Evolutionary conservation across 1,140 invertebrate species (phyloP), one percentile per base, ranked within the genome.

Genomic region (Paracyclopina nana): DNA sequence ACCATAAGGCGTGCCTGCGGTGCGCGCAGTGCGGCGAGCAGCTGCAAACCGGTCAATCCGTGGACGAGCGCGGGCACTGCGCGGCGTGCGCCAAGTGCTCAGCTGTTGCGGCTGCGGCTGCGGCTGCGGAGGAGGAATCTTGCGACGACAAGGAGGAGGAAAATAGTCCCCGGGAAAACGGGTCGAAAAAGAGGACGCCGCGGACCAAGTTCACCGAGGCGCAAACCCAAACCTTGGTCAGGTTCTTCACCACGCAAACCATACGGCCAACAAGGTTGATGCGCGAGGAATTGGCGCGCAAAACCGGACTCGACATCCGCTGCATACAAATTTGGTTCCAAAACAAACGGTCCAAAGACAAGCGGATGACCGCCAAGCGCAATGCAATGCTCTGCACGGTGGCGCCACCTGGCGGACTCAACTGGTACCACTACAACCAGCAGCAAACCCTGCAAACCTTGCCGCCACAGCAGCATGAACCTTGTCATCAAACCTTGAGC

Each of bases 171-270:
- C 71, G 92, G 91, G 91, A 34, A 97, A 97, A 70, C 86, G 92
- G 68, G 66, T 92, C 61, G 87, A 92, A 97, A 66, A 68, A 91
- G 63, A 70, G 92, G 46, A 92, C 92, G 0, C 94, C 94, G 2
- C 72, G 94, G 52, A 98, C 94, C 24, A 98, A 92, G 53, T 98
- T 98, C 65, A 98, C 97, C 71, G 92, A 92, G 42, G 97, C 97
- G 70, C 86, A 95, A 68, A 66, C 94, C 62, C 87, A 95, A 67
- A 90, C 91, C 56, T 68, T 94, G 57, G 92, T 92, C 69, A 90
- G 82, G 41, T 90, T 92, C 14, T 98, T 97, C 68, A 84, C 86
- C 52, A 84, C 86, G 52, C 84, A 91, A 60, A 97, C 92, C 40
- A 92, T 92, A 22, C 97, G 97, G 68, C 92, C 92, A 1, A 97